Evolutionary conservation across 2,888 invertebrate genomes (phyloP), one percentile per base, ranked within the genome.

Genomic region (Argyresthia goedartella): DNA sequence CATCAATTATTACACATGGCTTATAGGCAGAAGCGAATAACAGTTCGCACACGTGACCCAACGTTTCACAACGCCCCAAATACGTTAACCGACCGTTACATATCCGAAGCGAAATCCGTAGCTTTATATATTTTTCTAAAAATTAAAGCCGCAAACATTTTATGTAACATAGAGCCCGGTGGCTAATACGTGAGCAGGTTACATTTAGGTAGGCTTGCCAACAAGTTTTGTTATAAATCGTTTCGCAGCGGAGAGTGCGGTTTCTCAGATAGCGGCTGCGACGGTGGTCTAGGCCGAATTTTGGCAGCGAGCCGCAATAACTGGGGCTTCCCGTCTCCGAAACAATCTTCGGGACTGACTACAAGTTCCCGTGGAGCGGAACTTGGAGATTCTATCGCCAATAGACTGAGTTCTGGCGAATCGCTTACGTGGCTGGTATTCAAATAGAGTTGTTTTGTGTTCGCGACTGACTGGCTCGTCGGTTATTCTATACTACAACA

Each of bases 221-320:
- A 63, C 69, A 72, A 70, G 67, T 69, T 70, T 65, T 57, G 66
- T 61, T 65, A 71, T 73, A 75, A 73, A 73, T 73, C 67, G 68
- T 64, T 56, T 54, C 25, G 25, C 25, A 55, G 58, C 60, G 66
- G 68, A 57, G 61, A 59, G 59, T 62, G 56, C 51, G 55, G 55
- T 54, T 35, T n/a, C 49, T 15, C 49, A 52, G 52, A 52, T 52
- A 52, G 52, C 52, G 36, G 52, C 8, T 25, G 16, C 13, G 16
- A 33, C 25, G 25, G 25, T 25, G 25, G 25, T 13, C 51, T 51
- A 51, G 51, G 51, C 51, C 16, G 51, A 51, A 51, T 46, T 51
- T 51, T 51, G 51, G 51, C 51, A 51, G 45, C 45, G n/a, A 46
- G 51, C 51, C 51, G 36, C 51, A 50, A 50, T 50, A 50, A 35